Evolutionary conservation across 2,797 vertebrate genomes (phyloP).

Genomic region (Artibeus jamaicensis): DNA sequence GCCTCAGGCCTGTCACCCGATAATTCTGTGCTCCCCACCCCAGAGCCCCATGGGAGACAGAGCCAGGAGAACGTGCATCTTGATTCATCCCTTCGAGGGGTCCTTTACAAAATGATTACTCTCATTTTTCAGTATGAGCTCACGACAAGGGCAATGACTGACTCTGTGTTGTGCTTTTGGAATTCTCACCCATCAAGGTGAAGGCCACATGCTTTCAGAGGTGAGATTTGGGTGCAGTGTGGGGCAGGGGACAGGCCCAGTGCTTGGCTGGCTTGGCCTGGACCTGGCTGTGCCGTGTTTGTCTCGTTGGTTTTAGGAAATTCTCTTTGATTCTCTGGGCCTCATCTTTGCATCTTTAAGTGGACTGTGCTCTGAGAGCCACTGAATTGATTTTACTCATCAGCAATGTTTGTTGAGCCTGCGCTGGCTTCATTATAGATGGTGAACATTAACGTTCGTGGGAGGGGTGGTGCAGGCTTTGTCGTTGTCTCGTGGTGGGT

Average conservation of each 20-base stretch:
- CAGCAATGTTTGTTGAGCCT: background rate
- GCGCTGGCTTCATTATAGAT: background rate
- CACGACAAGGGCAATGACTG: background rate
- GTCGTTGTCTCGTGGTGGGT: background rate
- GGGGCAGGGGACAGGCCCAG: rapidly evolving
- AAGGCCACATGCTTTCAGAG: background rate
- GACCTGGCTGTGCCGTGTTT: background rate
- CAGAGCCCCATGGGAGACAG: too few relatives aligned
- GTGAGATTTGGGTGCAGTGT: background rate
- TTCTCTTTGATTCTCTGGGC: too few relatives aligned
- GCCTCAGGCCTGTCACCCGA: background rate
- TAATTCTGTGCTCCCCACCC: background rate
- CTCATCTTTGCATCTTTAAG: background rate
- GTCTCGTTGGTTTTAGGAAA: background rate
- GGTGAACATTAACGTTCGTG: background rate
- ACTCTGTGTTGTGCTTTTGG: background rate
- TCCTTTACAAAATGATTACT: background rate
- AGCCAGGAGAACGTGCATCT: background rate
- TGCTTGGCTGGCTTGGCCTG: rapidly evolving
- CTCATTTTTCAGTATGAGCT: background rate
- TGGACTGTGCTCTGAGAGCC: background rate
- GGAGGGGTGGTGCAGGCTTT: background rate
- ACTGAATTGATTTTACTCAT: background rate
- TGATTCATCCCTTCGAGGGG: background rate
- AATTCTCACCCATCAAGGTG: background rate